These are phyloP conservation scores for Tenthredo scrophulariae DNA, from an alignment of 2,888 invertebrate species.

Conservation along the genomic window DNA sequence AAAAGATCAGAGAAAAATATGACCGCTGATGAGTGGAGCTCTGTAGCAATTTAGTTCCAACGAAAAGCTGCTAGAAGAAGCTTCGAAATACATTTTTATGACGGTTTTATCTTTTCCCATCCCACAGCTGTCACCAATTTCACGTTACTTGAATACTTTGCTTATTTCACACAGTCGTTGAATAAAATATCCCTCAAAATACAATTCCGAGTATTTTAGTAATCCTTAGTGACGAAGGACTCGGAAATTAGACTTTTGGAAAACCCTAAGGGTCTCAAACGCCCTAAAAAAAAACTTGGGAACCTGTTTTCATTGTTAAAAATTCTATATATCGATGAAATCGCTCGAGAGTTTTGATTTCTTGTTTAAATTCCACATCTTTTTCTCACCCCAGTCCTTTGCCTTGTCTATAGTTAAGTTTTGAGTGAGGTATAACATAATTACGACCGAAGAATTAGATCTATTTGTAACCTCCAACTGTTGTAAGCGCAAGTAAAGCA, in stretches of 20 bases:
- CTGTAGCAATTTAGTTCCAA: neutral
- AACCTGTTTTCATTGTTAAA: neutral
- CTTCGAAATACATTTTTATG: neutral
- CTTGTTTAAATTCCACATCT: neutral
- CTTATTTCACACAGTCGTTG: neutral
- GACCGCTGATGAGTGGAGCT: neutral
- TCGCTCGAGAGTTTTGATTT: neutral
- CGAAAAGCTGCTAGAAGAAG: neutral
- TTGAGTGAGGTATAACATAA: slow-evolving; percentile 19
- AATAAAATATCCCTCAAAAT: neutral
- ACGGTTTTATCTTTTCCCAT: neutral
- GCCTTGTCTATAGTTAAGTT: neutral
- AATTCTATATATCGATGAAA: neutral
- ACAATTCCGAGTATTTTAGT: neutral
- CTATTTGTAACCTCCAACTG: slow-evolving; percentile 23
- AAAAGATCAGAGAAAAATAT: neutral
- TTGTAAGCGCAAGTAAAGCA: neutral
- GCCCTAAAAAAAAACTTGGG: neutral
- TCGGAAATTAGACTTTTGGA: neutral
- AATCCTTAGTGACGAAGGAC: neutral
- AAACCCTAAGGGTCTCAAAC: neutral
- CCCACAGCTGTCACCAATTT: slow-evolving; percentile 24
- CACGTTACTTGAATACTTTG: neutral
- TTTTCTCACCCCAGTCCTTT: neutral
- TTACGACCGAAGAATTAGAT: slow-evolving; percentile 1